Evolutionary conservation across 2,888 invertebrate species (phyloP).

Genomic region (Agrochola litura): DNA sequence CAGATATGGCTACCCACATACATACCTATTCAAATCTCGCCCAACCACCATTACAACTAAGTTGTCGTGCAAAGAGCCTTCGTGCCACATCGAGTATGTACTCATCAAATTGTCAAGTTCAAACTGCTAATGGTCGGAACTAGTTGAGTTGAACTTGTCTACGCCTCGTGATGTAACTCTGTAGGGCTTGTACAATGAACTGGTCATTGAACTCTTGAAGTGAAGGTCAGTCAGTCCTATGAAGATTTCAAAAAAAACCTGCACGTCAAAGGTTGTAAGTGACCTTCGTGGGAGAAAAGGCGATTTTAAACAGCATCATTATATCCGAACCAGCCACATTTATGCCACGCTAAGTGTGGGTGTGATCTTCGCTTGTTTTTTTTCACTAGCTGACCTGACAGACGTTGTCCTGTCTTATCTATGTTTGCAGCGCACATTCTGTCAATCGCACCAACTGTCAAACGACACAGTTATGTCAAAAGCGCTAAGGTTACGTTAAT

Average conservation of each 20-base stretch:
- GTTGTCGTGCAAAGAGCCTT: constrained; percentile 46
- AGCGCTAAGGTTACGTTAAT: too few relatives aligned
- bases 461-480: too few relatives aligned
- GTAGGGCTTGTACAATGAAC: not conserved
- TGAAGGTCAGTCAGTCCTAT: not conserved
- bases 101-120: constrained; percentile 57
- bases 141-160: constrained; percentile 47
- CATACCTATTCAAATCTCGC: not conserved
- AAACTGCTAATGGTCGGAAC: constrained; percentile 58
- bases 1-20: not conserved
- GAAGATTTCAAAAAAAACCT: not conserved
- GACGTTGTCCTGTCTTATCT: too few relatives aligned
- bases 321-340: too few relatives aligned
- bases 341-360: not conserved
- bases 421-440: too few relatives aligned
- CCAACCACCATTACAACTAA: constrained; percentile 27
- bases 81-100: constrained; percentile 48
- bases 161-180: constrained; percentile 34
- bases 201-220: constrained; percentile 23
- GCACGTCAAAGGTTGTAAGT: not conserved
- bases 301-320: not conserved
- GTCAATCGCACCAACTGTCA: too few relatives aligned
- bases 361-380: not conserved
- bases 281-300: not conserved
- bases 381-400: too few relatives aligned